Evolutionary conservation across 2,888 invertebrate genomes (phyloP).

Genomic region (Eucera pruinosa): DNA sequence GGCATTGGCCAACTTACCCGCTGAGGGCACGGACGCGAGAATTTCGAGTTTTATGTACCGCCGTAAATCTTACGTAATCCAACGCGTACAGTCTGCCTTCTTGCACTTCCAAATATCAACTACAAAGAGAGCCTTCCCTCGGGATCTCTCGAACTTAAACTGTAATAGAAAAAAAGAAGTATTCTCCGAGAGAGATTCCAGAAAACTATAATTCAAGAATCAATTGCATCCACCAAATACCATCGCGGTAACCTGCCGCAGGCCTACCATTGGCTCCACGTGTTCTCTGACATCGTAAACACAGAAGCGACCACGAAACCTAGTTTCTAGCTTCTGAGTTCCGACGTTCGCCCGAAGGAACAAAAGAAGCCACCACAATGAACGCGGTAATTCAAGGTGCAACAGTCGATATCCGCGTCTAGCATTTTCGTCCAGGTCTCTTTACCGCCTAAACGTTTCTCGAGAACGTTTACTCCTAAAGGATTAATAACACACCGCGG

Average conservation of each 20-base stretch:
- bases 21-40: constrained; percentile 21
- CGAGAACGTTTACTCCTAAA: constrained; percentile 42
- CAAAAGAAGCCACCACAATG: neutral
- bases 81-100: neutral
- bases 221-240: neutral
- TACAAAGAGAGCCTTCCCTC: neutral
- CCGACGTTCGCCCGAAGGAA: neutral
- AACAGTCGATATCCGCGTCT: constrained; percentile 26
- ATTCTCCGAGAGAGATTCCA: neutral
- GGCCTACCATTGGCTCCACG: too few species aligned
- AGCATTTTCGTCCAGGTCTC: constrained; percentile 30
- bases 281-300: constrained; percentile 6
- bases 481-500: constrained; percentile 53
- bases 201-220: neutral
- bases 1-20: constrained; percentile 19
- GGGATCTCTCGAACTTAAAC: neutral
- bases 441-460: constrained; percentile 51
- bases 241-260: neutral
- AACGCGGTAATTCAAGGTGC: constrained; percentile 17
- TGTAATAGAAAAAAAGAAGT: neutral
- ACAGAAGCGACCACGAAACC: neutral
- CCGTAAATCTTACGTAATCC: constrained; percentile 39
- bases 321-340: too few species aligned
- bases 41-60: constrained; percentile 30
- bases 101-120: neutral